phyloP scores from a whole-genome alignment of 2,113 vertebrate species.

The Gnathochromis pfefferi region DNA sequence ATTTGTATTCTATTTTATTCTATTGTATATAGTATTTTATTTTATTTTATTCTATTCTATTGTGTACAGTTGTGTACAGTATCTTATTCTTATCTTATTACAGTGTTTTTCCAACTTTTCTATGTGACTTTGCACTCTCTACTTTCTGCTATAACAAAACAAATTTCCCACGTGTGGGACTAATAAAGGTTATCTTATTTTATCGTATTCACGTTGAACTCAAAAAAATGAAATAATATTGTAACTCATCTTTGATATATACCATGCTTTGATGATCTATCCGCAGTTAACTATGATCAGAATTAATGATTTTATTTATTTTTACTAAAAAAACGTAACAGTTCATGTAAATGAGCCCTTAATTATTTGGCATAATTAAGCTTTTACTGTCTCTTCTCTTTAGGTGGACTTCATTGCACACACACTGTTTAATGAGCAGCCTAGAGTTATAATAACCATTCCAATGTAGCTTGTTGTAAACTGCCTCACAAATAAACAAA shows the following conservation, averaged over 20 bases:
- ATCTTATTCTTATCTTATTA: neutral
- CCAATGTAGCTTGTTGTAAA: no score
- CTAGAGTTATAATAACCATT: no score
- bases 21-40: neutral
- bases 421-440: no score
- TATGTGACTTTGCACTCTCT: neutral
- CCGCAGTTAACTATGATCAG: fast-evolving
- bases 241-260: neutral
- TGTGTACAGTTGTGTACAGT: neutral
- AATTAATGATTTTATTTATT: no score
- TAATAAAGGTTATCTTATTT: neutral
- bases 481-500: no score
- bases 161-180: neutral
- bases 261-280: neutral
- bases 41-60: neutral
- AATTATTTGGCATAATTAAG: no score
- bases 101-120: neutral
- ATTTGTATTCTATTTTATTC: neutral
- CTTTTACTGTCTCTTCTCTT: no score
- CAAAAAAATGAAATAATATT: neutral
- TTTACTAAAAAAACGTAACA: no score
- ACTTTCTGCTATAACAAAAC: neutral
- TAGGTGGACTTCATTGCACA: no score
- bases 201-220: fast-evolving
- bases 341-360: no score